These are phyloP conservation scores for Mastomys natalensis DNA, from an alignment of 2,113 vertebrate species.

Conservation along the genomic window DNA sequence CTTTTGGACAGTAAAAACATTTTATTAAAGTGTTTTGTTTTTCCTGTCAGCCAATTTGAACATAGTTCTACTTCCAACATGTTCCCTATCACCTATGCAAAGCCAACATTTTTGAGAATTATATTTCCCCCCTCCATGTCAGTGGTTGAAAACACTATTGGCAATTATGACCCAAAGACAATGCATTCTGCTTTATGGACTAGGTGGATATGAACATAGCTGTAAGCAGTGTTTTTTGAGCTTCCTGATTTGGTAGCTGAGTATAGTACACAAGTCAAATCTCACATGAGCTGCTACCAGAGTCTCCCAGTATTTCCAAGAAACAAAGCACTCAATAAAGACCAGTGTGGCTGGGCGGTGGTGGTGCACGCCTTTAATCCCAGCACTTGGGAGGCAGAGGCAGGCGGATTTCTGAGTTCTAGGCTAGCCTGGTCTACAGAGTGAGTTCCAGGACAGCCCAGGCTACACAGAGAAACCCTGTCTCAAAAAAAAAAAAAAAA, in stretches of 20 bases:
- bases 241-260: not conserved
- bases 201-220: not conserved
- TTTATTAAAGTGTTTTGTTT: not conserved
- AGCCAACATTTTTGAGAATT: not conserved
- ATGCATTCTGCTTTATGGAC: not conserved
- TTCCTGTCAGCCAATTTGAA: not conserved
- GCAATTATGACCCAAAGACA: not conserved
- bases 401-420: no score
- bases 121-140: not conserved
- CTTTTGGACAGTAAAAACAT: constrained; percentile 33
- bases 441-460: no score
- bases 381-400: no score
- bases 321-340: not conserved
- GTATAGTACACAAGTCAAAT: not conserved
- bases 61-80: not conserved
- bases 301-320: not conserved
- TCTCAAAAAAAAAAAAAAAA: no score
- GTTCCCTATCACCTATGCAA: not conserved
- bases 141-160: not conserved
- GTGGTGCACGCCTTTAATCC: no score
- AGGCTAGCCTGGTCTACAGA: no score
- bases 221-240: not conserved
- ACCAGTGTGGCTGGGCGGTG: no score
- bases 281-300: not conserved
- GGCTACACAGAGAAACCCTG: no score